phyloP scores from a whole-genome alignment of 2,113 vertebrate genomes.

The Melanostigma gelatinosum region DNA sequence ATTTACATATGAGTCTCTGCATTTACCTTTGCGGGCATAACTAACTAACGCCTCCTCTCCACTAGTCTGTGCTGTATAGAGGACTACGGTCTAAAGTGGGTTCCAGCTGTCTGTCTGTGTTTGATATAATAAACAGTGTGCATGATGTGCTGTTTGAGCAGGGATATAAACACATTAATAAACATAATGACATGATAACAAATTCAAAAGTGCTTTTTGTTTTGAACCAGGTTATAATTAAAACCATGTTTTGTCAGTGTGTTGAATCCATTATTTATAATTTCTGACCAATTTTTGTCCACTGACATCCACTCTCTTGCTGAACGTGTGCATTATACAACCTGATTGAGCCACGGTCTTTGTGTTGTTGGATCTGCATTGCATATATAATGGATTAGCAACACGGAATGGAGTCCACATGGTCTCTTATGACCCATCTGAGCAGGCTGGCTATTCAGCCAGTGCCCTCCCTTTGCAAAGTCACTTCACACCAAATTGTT shows the following conservation, averaged over 20 bases:
- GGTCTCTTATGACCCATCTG: conserved; percentile 58
- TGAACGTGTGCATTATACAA: conserved; percentile 63
- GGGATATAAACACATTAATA: conserved; percentile 80
- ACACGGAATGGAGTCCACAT: conserved; percentile 44
- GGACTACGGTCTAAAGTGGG: conserved; percentile 5
- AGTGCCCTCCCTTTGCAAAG: conserved; percentile 50
- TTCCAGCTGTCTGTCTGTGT: conserved; percentile 53
- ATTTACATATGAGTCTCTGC: background rate
- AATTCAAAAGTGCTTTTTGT: conserved; percentile 72
- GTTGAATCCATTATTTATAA: conserved; percentile 71
- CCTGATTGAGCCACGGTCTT: conserved; percentile 68
- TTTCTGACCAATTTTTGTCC: conserved; percentile 62
- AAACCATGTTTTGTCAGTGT: conserved; percentile 70
- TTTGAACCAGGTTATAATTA: conserved; percentile 75
- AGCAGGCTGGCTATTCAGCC: conserved; percentile 59
- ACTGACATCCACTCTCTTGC: conserved; percentile 57
- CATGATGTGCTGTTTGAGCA: conserved; percentile 52
- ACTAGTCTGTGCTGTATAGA: conserved; percentile 47
- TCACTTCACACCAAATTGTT: conserved; percentile 70
- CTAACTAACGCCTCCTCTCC: conserved; percentile 38
- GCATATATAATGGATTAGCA: conserved; percentile 67
- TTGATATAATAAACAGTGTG: conserved; percentile 70
- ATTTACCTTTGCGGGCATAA: background rate
- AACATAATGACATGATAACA: conserved; percentile 75
- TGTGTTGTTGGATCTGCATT: conserved; percentile 72